Conservation (phyloP, 2,797 vertebrate species). For the Phoebastria nigripes region DNA sequence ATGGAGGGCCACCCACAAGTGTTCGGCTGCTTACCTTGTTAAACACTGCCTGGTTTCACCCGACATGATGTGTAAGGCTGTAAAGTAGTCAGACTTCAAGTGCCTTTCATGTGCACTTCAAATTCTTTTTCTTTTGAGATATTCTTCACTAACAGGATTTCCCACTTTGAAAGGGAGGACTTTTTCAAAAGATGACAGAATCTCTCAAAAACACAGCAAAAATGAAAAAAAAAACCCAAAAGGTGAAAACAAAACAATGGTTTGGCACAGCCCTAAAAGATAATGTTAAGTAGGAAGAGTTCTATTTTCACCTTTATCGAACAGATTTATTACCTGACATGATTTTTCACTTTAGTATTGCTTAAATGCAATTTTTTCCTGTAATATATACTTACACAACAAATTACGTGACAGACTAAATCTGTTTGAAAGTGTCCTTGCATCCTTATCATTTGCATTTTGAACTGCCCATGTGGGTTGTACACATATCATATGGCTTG, state of each 20-base stretch:
- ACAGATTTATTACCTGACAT: not conserved
- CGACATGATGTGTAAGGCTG: not conserved
- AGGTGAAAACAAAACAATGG: not conserved
- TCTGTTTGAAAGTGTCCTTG: constrained; percentile 17
- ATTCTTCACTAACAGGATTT: constrained; percentile 32
- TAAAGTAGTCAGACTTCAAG: constrained; percentile 3
- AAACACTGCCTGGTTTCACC: not conserved
- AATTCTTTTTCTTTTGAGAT: constrained; percentile 24
- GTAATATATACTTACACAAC: not conserved
- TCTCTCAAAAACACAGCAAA: not conserved
- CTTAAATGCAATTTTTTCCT: not conserved
- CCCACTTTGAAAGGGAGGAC: not conserved
- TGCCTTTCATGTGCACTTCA: constrained; percentile 36
- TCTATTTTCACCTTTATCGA: not conserved
- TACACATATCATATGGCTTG: not conserved
- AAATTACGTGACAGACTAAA: not conserved
- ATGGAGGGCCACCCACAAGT: not conserved
- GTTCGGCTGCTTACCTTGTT: not conserved
- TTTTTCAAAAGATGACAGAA: not conserved
- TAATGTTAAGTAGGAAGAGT: not conserved
- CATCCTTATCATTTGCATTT: constrained; percentile 31
- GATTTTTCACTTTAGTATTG: not conserved
- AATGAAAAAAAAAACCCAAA: not conserved
- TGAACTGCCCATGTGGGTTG: not conserved
- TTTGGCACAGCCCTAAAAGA: not conserved